Percentiles rank a stretch among this genome's conserved stretches.
Conservation (phyloP, 2,113 vertebrate species). For the Phoxinus phoxinus region DNA sequence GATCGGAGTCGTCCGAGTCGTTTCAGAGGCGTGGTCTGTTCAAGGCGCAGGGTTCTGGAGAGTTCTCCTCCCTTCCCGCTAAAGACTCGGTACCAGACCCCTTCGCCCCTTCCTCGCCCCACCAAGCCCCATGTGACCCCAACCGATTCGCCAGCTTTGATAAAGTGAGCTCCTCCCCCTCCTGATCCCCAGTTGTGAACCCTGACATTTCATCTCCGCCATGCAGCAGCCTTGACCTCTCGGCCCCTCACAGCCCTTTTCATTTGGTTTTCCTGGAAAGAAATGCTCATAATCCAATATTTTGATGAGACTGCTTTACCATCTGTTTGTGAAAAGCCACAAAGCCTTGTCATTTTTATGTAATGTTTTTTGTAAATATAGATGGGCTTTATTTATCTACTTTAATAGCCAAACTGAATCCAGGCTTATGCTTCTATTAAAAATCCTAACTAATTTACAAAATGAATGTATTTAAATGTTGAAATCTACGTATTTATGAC, state of each 20-base stretch:
- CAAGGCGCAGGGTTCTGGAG: slow-evolving; percentile 83
- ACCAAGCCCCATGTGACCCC: slow-evolving; percentile 85
- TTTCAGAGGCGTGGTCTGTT: slow-evolving; percentile 90
- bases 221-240: slow-evolving; percentile 59
- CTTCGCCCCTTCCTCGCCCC: slow-evolving; percentile 87
- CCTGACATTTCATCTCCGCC: slow-evolving; percentile 50
- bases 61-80: slow-evolving; percentile 87
- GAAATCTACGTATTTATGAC: slow-evolving; percentile 7
- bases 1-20: slow-evolving; percentile 91
- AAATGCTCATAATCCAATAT: background rate
- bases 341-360: slow-evolving; percentile 27
- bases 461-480: slow-evolving; percentile 16
- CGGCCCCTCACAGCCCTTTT: slow-evolving; percentile 68
- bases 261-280: background rate
- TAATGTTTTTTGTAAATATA: slow-evolving; percentile 32
- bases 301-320: background rate
- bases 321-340: slow-evolving; percentile 3
- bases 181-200: slow-evolving; percentile 69
- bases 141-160: slow-evolving; percentile 96
- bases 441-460: background rate
- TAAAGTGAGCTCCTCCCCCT: slow-evolving; percentile 91
- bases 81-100: slow-evolving; percentile 89
- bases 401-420: background rate
- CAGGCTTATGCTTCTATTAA: background rate
- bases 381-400: slow-evolving; percentile 9